Conservation (phyloP, 2,797 vertebrate species). For the Anisognathus igniventris region DNA sequence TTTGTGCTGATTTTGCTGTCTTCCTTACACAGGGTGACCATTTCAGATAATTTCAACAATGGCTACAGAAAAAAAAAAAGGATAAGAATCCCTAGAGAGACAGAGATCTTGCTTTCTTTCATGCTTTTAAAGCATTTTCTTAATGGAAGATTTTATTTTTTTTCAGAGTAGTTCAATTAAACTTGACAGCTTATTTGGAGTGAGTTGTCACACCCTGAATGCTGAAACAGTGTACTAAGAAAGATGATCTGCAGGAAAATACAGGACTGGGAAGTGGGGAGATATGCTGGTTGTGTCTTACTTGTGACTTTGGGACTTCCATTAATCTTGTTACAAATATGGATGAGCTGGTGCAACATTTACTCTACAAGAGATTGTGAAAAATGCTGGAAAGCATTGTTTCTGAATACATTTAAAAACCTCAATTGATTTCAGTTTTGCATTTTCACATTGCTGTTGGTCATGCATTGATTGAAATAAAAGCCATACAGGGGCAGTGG, state of each 20-base stretch:
- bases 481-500: background rate
- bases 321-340: background rate
- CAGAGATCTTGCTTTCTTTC: background rate
- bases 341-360: background rate
- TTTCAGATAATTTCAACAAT: background rate
- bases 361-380: background rate
- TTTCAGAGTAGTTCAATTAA: background rate
- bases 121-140: background rate
- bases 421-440: background rate
- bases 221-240: background rate
- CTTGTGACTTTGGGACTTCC: background rate
- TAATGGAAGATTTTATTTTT: background rate
- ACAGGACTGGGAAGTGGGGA: background rate
- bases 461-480: background rate
- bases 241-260: background rate
- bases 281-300: background rate
- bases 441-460: background rate
- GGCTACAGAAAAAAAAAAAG: background rate
- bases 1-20: background rate
- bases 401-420: background rate
- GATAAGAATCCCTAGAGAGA: background rate
- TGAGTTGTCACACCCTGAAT: background rate
- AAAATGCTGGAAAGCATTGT: background rate
- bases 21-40: background rate
- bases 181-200: background rate